Percentiles rank a stretch among this genome's conserved stretches.
phyloP scores from a whole-genome alignment of 2,888 invertebrate species.

The Malthinus flaveolus region DNA sequence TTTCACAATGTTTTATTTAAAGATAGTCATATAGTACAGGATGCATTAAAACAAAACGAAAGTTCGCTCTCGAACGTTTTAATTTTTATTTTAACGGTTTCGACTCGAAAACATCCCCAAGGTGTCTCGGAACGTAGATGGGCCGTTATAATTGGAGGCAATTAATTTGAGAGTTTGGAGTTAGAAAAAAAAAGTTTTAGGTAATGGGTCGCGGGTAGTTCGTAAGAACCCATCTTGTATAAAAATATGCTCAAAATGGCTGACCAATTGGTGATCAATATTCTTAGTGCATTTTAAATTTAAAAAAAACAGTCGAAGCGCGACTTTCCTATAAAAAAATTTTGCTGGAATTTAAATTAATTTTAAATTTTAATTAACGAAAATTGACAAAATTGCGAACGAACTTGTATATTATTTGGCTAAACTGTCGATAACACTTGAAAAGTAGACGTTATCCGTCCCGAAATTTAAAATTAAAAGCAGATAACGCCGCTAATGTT shows the following conservation, averaged over 20 bases:
- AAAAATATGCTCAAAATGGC: slow-evolving; percentile 34
- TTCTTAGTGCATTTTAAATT: slow-evolving; percentile 32
- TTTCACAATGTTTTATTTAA: slow-evolving; percentile 3
- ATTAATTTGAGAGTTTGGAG: too few relatives aligned
- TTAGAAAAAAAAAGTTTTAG: background rate
- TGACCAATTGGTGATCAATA: slow-evolving; percentile 37
- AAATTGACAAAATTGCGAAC: too few relatives aligned
- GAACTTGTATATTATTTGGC: too few relatives aligned
- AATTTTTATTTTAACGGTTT: background rate
- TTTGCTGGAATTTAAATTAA: too few relatives aligned
- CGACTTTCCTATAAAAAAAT: too few relatives aligned
- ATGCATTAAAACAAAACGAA: background rate
- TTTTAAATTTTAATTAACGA: too few relatives aligned
- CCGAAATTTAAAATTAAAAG: background rate
- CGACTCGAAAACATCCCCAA: background rate
- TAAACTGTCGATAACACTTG: background rate
- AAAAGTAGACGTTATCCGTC: slow-evolving; percentile 1
- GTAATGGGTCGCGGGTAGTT: background rate
- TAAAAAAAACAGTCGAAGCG: slow-evolving; percentile 2
- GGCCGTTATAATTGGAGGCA: too few relatives aligned
- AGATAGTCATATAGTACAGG: background rate
- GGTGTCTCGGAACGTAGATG: too few relatives aligned
- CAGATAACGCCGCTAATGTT: background rate
- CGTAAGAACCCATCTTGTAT: slow-evolving; percentile 18
- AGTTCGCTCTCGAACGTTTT: background rate